Conservation (phyloP, 2,888 invertebrate genomes). For the Trileptium ribeirensis region DNA sequence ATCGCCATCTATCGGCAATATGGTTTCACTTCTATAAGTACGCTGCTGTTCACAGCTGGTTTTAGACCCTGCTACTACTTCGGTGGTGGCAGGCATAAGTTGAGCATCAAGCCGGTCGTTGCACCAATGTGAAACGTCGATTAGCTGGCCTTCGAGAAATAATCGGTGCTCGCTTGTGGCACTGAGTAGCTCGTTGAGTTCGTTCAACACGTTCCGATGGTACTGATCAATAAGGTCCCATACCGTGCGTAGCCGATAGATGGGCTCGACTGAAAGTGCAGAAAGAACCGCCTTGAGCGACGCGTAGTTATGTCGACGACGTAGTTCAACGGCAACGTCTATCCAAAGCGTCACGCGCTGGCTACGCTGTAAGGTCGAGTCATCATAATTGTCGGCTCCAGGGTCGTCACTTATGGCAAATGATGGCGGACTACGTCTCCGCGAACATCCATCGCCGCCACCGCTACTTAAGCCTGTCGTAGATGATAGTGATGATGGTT, state of each 20-base stretch:
- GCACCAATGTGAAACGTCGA: too few species aligned
- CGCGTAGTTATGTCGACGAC: slow-evolving; percentile 92
- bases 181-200: not conserved
- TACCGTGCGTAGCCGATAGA: slow-evolving; percentile 81
- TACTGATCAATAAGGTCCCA: slow-evolving; percentile 70
- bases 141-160: not conserved
- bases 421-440: too few species aligned
- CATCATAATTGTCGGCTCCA: not conserved
- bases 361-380: not conserved
- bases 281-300: slow-evolving; percentile 95
- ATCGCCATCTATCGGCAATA: too few species aligned
- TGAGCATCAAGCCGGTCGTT: too few species aligned
- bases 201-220: not conserved
- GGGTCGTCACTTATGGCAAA: too few species aligned
- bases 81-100: not conserved
- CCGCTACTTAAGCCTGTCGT: not conserved
- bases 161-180: not conserved
- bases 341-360: not conserved
- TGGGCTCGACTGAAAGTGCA: slow-evolving; percentile 82
- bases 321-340: slow-evolving; percentile 52
- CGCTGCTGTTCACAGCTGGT: too few species aligned
- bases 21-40: not conserved
- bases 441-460: not conserved
- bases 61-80: not conserved
- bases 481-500: not conserved